Base-by-base conservation (phyloP, 2,888 invertebrate species). In the Synanthedon myopaeformis region DNA sequence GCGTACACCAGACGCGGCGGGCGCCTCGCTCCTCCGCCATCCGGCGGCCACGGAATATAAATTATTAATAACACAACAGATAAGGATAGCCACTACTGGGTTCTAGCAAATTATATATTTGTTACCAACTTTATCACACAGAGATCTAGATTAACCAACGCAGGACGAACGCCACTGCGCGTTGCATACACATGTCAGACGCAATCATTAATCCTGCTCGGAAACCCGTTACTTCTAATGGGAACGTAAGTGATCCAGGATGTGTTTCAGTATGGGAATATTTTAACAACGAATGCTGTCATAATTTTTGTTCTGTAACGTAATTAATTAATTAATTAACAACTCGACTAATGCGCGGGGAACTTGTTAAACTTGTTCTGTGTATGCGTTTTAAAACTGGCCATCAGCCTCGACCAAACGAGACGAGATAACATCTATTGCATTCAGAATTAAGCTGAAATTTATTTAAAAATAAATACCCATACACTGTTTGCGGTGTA, bases 141-240 rank as follows among this genome's bases (percentile, higher is more conserved):
- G 59, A 41, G 63, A 75, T 73, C 70, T 71, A 65, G 35, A 62
- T 45, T 63, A 66, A 64, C 68, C 59, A 60, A 66, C 65, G 67
- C 60, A 65, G 62, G 57, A 61, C 64, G 62, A 65, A 69, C 72
- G 67, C 67, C 62, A 69, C 60, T 71, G 70, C 19, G 41, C 72
- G 49, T 23, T 14, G 23, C 19, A 23, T 23, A 10, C 12, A 75
- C 72, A 70, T 76, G 77, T 76, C 75, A 78, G 70, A 68, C 72
- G 63, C 65, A 72, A 76, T 78, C 75, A 70, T 74, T 74, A 69
- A 79, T 82, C 35, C 78, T 75, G 60, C 58, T 35, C 63, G 69
- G 72, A 75, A 71, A 63, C 61, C 67, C 67, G 72, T 77, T 76
- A 76, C 73, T 76, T 79, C 72, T 81, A 77, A 82, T 77, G 79